These are phyloP conservation scores for Fistularia tabacaria DNA, from an alignment of 2,797 vertebrate genomes.

Conservation along the genomic window DNA sequence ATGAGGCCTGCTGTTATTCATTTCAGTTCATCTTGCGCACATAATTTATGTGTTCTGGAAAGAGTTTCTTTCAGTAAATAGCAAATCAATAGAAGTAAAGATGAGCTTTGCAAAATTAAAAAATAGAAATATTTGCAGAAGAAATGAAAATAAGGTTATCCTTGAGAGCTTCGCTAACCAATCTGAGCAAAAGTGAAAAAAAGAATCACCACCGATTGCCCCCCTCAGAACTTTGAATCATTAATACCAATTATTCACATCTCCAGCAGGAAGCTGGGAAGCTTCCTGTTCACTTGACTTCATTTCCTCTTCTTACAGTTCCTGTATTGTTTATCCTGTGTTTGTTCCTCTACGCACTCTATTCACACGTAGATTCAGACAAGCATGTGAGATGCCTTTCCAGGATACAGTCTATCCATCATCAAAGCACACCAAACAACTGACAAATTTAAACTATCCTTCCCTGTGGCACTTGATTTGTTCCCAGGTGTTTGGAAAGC, in stretches of 20 bases:
- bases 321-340: slow-evolving; percentile 72
- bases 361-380: slow-evolving; percentile 71
- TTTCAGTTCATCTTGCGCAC: slow-evolving; percentile 36
- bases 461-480: slow-evolving; percentile 65
- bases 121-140: not conserved
- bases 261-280: slow-evolving; percentile 66
- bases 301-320: slow-evolving; percentile 71
- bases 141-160: slow-evolving; percentile 1
- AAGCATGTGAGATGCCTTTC: slow-evolving; percentile 44
- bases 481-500: slow-evolving; percentile 69
- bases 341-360: slow-evolving; percentile 67
- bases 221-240: slow-evolving; percentile 49
- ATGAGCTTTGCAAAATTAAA: slow-evolving; percentile 18
- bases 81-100: slow-evolving; percentile 32
- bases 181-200: slow-evolving; percentile 1
- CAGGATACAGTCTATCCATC: slow-evolving; percentile 49
- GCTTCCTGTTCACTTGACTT: slow-evolving; percentile 77
- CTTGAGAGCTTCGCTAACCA: no score
- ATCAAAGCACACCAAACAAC: slow-evolving; percentile 54
- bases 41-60: slow-evolving; percentile 48
- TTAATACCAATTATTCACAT: slow-evolving; percentile 71
- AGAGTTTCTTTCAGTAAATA: slow-evolving; percentile 25
- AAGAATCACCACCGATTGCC: slow-evolving; percentile 55
- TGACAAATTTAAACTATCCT: slow-evolving; percentile 36
- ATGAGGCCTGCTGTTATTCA: slow-evolving; percentile 50